Percentiles rank a stretch among this genome's conserved stretches.
Conservation (phyloP, 1,140 invertebrate genomes). For the Glossosoma conforme region DNA sequence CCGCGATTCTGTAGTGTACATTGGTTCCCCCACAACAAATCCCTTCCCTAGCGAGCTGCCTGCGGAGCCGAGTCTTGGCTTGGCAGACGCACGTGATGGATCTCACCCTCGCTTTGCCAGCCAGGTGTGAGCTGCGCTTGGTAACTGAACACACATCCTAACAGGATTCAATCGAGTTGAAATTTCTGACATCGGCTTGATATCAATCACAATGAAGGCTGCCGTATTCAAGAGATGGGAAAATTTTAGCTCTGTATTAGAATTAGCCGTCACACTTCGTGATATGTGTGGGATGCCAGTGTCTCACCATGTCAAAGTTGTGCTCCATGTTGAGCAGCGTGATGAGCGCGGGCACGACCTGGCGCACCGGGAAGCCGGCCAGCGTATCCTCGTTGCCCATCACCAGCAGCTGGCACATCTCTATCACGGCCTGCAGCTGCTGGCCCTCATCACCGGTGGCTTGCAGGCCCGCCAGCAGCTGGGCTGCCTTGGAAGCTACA, state of each 20-base stretch:
- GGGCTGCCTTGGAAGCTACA: constrained; percentile 87
- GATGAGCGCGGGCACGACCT: constrained; percentile 93
- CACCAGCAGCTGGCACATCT: constrained; percentile 98
- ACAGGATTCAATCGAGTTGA: too few species aligned
- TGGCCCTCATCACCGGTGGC: constrained; percentile 93
- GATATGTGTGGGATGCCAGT: not conserved
- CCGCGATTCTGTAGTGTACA: too few species aligned
- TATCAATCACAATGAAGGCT: too few species aligned
- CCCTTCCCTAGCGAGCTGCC: too few species aligned
- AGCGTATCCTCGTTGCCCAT: constrained; percentile 99
- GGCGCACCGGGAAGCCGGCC: constrained; percentile 95
- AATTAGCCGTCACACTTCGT: not conserved
- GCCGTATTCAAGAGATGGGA: too few species aligned
- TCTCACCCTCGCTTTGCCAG: too few species aligned
- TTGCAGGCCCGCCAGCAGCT: constrained; percentile 88
- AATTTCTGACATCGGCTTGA: too few species aligned
- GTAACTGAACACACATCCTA: too few species aligned
- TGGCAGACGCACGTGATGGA: too few species aligned
- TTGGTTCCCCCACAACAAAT: too few species aligned
- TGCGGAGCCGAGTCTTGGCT: too few species aligned
- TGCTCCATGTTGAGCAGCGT: constrained; percentile 86
- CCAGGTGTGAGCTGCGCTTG: too few species aligned
- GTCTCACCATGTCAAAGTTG: constrained; percentile 92
- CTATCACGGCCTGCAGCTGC: constrained; percentile 94
- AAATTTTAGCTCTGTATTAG: not conserved